Evolutionary conservation across 2,888 invertebrate genomes (phyloP), one percentile per base, ranked within the genome.

Genomic region (Drosophila flavopinicola): DNA sequence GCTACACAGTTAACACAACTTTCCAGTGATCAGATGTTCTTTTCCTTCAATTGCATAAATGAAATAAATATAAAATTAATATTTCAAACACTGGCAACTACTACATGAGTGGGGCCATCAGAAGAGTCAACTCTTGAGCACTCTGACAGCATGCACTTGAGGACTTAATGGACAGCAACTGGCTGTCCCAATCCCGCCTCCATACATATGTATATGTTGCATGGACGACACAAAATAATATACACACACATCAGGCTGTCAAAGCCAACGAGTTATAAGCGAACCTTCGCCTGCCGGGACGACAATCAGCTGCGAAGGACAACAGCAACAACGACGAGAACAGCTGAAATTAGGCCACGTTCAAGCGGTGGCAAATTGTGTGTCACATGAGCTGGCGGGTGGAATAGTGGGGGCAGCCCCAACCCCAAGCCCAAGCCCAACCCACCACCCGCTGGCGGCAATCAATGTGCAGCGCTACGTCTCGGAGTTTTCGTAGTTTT

Each of bases 311-410:
- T 44, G 27, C 48, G 41, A 48, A 48, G 30, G 44, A 29, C 41
- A 57, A 64, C 35, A 32, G 45, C 20, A 41, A 29, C 41, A 57
- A 64, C 35, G 29, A 49, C 20, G 20, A 56, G 52, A 60, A 56
- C 56, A 61, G 38, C 66, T 61, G 20, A 56, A 78, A 74, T 69
- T 75, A 68, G 75, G 75, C 67, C 78, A 84, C 67, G 65, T 74
- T 58, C 74, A 65, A 65, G 66, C 53, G 60, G 38, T 70, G 59
- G 58, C 51, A 70, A 70, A 76, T 70, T 70, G 59, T 68, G 58
- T 52, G 60, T 52, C 68, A 48, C 57, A 37, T 33, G 47, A 24
- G 23, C 23, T 23, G 20, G 10, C 32, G 25, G 13, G 15, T 1
- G 37, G n/a, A 5, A 20, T 7, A 7, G 15, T 5, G 30, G 3